Base-by-base conservation (phyloP, 2,888 invertebrate species). In the Clostera curtula region DNA sequence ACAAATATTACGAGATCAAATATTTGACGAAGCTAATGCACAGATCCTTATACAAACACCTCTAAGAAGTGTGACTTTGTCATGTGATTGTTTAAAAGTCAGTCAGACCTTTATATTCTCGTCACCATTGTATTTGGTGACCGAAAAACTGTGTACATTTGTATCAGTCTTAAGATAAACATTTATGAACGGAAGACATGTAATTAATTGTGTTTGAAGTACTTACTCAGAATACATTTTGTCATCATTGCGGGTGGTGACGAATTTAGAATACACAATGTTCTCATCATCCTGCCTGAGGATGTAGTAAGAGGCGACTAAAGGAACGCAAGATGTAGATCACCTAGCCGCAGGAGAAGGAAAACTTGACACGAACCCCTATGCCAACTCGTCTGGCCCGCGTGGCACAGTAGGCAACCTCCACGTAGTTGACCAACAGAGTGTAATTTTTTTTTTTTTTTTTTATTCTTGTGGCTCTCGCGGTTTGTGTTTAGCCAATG, bases 31-130 rank as follows among this genome's bases (percentile, higher is more conserved):
- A 30, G 7, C 11, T 15, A 20, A 19, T 9, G 9, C 7, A 18
- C 14, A 15, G 14, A 7, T 10, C 10, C 27, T 29, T 34, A 25
- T 25, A 20, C 12, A 34, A 33, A 41, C 32, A 27, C 25, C 25
- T 29, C 40, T n/a, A n/a, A 22, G 22, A 20, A 36, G 26, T 32
- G 32, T 29, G 38, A 32, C 29, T 29, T 34, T 19, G 33, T 39
- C 43, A 42, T 42, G 43, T 49, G 46, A 37, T 49, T 43, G 43
- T 43, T 42, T 36, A 30, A 37, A 29, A 27, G 32, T 40, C 27
- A 31, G 26, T 29, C 36, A 29, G 34, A 26, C 29, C 36, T 34
- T 32, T 24, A 36, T 28, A 34, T 31, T 29, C 30, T 33, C 35
- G 28, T 38, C 44, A 43, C 29, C 24, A 20, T 31, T 29, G 31